These are phyloP conservation scores for Meghimatium bilineatum DNA, from an alignment of 2,888 invertebrate species.

Conservation along the genomic window DNA sequence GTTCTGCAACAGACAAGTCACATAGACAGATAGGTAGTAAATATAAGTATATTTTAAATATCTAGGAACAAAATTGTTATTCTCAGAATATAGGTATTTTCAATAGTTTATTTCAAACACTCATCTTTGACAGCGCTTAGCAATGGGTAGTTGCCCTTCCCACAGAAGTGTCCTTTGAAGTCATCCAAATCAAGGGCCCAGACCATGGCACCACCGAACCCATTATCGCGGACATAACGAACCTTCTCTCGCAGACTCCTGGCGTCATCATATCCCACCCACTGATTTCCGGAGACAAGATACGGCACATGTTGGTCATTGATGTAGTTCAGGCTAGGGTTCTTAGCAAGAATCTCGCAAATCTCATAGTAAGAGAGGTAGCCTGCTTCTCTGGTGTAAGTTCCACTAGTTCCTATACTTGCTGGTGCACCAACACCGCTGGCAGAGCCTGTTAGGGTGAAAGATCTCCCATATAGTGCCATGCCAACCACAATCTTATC, in stretches of 20 bases:
- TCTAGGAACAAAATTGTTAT: too few relatives aligned
- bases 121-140: constrained; percentile 15
- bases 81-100: too few relatives aligned
- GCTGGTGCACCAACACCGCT: constrained; percentile 63
- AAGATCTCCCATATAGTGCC: constrained; percentile 69
- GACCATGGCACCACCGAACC: constrained; percentile 25
- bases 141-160: constrained; percentile 17
- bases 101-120: constrained; percentile 8
- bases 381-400: constrained; percentile 69
- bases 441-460: constrained; percentile 60
- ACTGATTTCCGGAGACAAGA: constrained; percentile 58
- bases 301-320: constrained; percentile 82
- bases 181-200: constrained; percentile 34
- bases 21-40: too few relatives aligned
- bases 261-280: constrained; percentile 69
- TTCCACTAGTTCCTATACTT: constrained; percentile 64
- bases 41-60: too few relatives aligned
- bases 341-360: constrained; percentile 3
- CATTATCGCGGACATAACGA: constrained; percentile 29
- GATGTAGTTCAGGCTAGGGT: constrained; percentile 71
- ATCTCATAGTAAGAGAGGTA: constrained; percentile 74
- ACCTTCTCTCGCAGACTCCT: constrained; percentile 66
- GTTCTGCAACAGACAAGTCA: too few relatives aligned
- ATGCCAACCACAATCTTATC: constrained; percentile 70
- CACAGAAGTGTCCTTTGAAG: constrained; percentile 32